These are phyloP conservation scores for Pholis gunnellus DNA, from an alignment of 2,113 vertebrate species.

Conservation along the genomic window DNA sequence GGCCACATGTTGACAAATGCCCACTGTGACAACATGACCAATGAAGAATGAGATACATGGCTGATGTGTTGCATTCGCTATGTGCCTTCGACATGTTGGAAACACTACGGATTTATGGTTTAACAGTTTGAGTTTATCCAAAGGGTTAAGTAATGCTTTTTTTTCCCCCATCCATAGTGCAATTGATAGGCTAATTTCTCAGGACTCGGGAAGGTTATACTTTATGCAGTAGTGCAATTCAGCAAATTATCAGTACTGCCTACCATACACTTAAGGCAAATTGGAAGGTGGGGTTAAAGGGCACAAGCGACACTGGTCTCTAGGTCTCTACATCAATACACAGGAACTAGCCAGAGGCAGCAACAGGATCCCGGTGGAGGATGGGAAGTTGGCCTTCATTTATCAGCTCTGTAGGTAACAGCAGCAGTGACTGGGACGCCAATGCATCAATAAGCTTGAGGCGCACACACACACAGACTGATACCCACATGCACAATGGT, in stretches of 20 bases:
- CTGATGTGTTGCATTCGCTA: constrained; percentile 49
- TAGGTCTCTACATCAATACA: constrained; percentile 56
- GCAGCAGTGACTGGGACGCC: constrained; percentile 57
- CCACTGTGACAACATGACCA: constrained; percentile 70
- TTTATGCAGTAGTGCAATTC: constrained; percentile 11
- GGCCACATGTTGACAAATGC: constrained; percentile 66
- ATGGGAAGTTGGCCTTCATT: constrained; percentile 48
- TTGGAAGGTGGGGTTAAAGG: constrained; percentile 61
- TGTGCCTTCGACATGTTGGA: constrained; percentile 9
- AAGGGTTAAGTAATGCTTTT: constrained; percentile 4
- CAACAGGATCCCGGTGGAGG: constrained; percentile 39
- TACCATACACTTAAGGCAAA: constrained; percentile 30
- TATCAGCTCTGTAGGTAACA: constrained; percentile 67
- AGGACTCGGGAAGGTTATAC: constrained; percentile 27
- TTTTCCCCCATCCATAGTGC: background rate
- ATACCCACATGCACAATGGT: constrained; percentile 42
- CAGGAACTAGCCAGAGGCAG: constrained; percentile 54
- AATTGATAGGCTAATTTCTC: constrained; percentile 32
- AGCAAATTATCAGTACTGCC: constrained; percentile 19
- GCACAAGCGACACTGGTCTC: constrained; percentile 30
- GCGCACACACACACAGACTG: constrained; percentile 23
- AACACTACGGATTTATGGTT: constrained; percentile 35
- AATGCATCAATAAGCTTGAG: constrained; percentile 64
- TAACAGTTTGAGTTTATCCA: constrained; percentile 23
- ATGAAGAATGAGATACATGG: constrained; percentile 53